phyloP scores from a whole-genome alignment of 2,888 invertebrate genomes.

The Melanostoma scalare region DNA sequence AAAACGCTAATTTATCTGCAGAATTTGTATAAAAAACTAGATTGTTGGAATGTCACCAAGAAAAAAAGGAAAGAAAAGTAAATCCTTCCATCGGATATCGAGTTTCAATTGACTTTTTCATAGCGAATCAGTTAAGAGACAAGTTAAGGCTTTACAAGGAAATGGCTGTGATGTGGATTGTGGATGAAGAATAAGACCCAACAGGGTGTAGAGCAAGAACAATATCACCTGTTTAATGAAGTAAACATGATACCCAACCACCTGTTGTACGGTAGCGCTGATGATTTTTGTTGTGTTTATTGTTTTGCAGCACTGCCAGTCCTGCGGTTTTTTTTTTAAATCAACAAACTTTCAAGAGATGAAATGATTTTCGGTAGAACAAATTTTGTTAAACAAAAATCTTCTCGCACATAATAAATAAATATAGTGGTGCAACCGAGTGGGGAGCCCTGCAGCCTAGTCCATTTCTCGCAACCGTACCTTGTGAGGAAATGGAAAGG shows the following conservation, averaged over 20 bases:
- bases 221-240: constrained; percentile 59
- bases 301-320: constrained; percentile 7
- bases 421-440: too few species aligned
- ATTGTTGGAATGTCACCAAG: background rate
- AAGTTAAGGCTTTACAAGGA: constrained; percentile 2
- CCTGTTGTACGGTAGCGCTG: constrained; percentile 56
- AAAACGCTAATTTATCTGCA: constrained; percentile 46
- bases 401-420: background rate
- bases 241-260: constrained; percentile 59
- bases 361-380: too few species aligned
- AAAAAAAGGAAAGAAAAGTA: constrained; percentile 9
- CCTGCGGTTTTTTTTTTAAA: too few species aligned
- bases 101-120: constrained; percentile 27
- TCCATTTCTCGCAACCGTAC: too few species aligned
- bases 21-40: constrained; percentile 2
- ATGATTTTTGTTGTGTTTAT: constrained; percentile 6
- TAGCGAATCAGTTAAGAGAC: constrained; percentile 15
- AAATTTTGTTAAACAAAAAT: background rate
- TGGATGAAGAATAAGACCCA: background rate
- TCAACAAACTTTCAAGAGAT: too few species aligned
- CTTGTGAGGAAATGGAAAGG: too few species aligned
- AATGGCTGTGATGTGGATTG: background rate
- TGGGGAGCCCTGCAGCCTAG: too few species aligned
- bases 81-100: constrained; percentile 44
- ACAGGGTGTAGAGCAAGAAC: constrained; percentile 28